phyloP scores from a whole-genome alignment of 2,113 vertebrate species.

The Antechinus stuartii region DNA sequence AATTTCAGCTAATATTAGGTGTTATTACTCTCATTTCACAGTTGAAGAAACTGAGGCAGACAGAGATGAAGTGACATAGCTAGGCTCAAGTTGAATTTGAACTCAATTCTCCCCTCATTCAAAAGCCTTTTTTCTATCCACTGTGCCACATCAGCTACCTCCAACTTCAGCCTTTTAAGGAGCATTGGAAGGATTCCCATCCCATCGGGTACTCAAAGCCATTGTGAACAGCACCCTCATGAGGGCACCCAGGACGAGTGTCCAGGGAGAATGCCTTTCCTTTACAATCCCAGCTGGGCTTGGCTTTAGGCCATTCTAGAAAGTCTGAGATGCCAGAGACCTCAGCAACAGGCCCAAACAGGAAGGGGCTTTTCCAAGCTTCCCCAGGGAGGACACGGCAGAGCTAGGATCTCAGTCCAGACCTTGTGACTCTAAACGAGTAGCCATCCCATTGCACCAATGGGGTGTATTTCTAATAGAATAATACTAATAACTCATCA shows the following conservation, averaged over 20 bases:
- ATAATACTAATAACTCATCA: background rate
- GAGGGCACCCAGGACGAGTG: background rate
- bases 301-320: background rate
- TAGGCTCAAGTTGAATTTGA: background rate
- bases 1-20: background rate
- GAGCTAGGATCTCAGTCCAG: background rate
- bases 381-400: background rate
- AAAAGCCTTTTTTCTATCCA: background rate
- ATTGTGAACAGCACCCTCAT: background rate
- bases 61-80: background rate
- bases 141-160: no score
- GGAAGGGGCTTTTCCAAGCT: background rate
- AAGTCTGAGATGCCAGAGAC: background rate
- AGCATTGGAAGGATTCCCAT: no score
- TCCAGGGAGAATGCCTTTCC: background rate
- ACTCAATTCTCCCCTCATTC: background rate
- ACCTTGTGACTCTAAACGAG: background rate
- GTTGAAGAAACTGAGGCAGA: background rate
- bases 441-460: background rate
- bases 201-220: background rate
- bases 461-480: background rate
- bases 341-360: background rate
- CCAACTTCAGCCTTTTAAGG: no score
- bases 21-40: background rate
- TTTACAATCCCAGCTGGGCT: background rate